These are phyloP conservation scores for Cabera pusaria DNA, from an alignment of 2,888 invertebrate genomes.

Conservation along the genomic window DNA sequence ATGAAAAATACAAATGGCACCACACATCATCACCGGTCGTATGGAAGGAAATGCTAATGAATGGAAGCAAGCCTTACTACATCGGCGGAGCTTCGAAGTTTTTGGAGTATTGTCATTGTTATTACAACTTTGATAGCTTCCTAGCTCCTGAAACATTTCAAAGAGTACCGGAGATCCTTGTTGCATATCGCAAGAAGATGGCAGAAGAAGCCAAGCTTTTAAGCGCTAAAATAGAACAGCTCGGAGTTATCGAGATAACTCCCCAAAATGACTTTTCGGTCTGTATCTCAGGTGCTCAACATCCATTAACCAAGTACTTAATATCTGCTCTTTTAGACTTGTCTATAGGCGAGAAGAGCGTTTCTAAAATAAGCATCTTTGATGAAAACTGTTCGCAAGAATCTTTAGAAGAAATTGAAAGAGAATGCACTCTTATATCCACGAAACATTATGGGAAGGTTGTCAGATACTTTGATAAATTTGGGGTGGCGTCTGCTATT, in stretches of 20 bases:
- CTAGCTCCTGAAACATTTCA: slow-evolving; percentile 53
- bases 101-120: slow-evolving; percentile 84
- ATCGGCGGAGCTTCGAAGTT: slow-evolving; percentile 85
- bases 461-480: slow-evolving; percentile 62
- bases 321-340: slow-evolving; percentile 61
- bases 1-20: slow-evolving; percentile 81
- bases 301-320: slow-evolving; percentile 56
- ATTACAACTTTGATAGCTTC: slow-evolving; percentile 75
- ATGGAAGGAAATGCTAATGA: slow-evolving; percentile 84
- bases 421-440: slow-evolving; percentile 56
- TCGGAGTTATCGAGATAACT: slow-evolving; percentile 9
- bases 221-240: slow-evolving; percentile 6
- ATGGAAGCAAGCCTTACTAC: slow-evolving; percentile 79
- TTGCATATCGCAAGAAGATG: slow-evolving; percentile 53
- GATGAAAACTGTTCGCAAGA: slow-evolving; percentile 48
- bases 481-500: slow-evolving; percentile 71
- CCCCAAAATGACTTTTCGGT: slow-evolving; percentile 43
- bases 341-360: slow-evolving; percentile 38
- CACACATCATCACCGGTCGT: slow-evolving; percentile 80
- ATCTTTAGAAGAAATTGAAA: slow-evolving; percentile 59
- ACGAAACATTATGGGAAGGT: slow-evolving; percentile 52
- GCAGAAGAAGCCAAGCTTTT: slow-evolving; percentile 20
- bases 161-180: slow-evolving; percentile 48
- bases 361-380: slow-evolving; percentile 62
- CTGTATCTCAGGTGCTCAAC: slow-evolving; percentile 63